phyloP scores from a whole-genome alignment of 2,797 vertebrate species.

The Delichon dasypus region DNA sequence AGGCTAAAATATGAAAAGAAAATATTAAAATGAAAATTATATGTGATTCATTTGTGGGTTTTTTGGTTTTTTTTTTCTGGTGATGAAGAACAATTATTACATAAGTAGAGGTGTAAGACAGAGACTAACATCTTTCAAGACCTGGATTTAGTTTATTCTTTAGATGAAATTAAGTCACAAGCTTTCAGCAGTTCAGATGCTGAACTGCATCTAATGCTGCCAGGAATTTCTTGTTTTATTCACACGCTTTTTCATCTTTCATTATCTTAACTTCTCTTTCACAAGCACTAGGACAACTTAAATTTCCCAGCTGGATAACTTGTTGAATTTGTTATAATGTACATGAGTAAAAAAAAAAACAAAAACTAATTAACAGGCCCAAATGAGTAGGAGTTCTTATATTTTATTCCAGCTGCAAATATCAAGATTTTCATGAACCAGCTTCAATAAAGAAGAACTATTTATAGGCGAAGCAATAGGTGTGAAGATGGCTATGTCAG shows the following conservation, averaged over 20 bases:
- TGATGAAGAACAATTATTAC: background rate
- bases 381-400: background rate
- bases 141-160: background rate
- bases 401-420: background rate
- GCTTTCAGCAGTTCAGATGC: background rate
- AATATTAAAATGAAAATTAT: background rate
- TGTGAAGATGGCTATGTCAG: background rate
- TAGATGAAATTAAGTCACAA: background rate
- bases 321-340: background rate
- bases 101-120: background rate
- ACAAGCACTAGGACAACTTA: background rate
- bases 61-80: background rate
- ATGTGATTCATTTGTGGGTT: background rate
- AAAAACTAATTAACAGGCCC: background rate
- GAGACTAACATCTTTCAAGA: background rate
- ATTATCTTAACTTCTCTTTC: background rate
- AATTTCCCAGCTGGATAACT: background rate
- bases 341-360: background rate
- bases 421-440: background rate
- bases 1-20: background rate
- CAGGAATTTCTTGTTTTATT: background rate
- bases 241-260: background rate
- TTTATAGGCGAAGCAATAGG: background rate
- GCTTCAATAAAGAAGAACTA: background rate
- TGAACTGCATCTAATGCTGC: background rate